Conservation (phyloP, 2,113 vertebrate species). For the Rhineura floridana region DNA sequence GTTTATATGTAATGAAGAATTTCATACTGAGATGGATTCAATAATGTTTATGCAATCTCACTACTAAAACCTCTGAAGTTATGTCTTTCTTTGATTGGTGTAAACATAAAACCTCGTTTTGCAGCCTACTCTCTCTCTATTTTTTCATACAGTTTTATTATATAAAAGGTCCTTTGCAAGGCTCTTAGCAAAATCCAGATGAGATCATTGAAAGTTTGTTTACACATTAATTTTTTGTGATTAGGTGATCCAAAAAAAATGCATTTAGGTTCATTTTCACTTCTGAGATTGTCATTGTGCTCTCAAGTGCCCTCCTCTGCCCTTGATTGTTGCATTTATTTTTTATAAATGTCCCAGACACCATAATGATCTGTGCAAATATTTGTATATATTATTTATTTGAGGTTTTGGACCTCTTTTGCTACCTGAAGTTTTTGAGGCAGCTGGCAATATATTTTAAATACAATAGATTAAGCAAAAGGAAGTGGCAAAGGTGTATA, state of each 20-base stretch:
- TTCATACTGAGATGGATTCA: conserved; percentile 2
- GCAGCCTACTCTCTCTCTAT: not conserved
- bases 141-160: not conserved
- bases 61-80: conserved; percentile 5
- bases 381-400: too few species aligned
- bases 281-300: not conserved
- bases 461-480: too few species aligned
- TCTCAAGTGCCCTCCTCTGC: not conserved
- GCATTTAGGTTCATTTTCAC: not conserved
- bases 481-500: too few species aligned
- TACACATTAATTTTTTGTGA: not conserved
- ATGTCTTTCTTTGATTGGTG: not conserved
- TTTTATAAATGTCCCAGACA: not conserved
- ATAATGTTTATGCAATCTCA: not conserved
- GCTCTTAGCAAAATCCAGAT: not conserved
- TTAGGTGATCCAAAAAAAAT: not conserved
- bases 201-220: not conserved
- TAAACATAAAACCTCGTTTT: conserved; percentile 20
- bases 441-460: too few species aligned
- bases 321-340: not conserved
- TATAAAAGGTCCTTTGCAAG: not conserved
- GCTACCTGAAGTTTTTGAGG: too few species aligned
- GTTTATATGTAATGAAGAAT: not conserved
- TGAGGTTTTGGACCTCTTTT: too few species aligned
- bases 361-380: not conserved